These are phyloP conservation scores for Tanypteryx hageni DNA, from an alignment of 2,888 invertebrate genomes.

Conservation along the genomic window DNA sequence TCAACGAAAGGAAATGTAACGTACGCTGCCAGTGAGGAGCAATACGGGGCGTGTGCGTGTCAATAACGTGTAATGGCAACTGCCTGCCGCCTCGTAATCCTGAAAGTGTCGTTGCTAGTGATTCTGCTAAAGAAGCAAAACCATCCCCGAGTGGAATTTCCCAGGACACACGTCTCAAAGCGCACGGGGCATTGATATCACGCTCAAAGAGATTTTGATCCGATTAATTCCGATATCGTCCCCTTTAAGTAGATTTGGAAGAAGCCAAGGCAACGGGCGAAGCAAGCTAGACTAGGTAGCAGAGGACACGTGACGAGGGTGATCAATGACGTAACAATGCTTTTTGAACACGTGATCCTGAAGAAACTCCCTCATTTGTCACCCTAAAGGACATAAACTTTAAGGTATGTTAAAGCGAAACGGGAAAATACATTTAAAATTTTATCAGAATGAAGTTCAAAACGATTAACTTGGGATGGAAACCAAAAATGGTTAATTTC, in stretches of 20 bases:
- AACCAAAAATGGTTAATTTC: too few relatives aligned
- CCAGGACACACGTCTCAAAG: background rate
- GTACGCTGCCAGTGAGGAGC: too few relatives aligned
- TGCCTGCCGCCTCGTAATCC: background rate
- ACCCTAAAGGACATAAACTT: too few relatives aligned
- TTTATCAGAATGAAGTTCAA: too few relatives aligned
- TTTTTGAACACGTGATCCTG: background rate
- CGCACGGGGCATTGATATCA: constrained; percentile 31
- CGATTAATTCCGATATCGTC: constrained; percentile 56
- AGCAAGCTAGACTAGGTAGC: background rate
- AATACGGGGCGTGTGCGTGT: too few relatives aligned
- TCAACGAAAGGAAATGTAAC: too few relatives aligned
- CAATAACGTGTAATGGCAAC: too few relatives aligned
- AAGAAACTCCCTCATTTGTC: too few relatives aligned
- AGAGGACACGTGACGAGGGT: background rate
- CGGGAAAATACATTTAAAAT: too few relatives aligned
- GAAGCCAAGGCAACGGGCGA: constrained; percentile 18
- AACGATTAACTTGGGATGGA: too few relatives aligned
- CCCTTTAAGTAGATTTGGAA: constrained; percentile 44
- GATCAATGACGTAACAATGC: constrained; percentile 39
- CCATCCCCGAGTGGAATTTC: background rate
- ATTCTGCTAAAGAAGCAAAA: background rate
- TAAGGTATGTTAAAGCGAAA: too few relatives aligned
- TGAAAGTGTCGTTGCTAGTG: background rate
- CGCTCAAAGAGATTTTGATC: constrained; percentile 43